These are phyloP conservation scores for Narcine bancroftii DNA, from an alignment of 2,113 vertebrate species.

Conservation along the genomic window DNA sequence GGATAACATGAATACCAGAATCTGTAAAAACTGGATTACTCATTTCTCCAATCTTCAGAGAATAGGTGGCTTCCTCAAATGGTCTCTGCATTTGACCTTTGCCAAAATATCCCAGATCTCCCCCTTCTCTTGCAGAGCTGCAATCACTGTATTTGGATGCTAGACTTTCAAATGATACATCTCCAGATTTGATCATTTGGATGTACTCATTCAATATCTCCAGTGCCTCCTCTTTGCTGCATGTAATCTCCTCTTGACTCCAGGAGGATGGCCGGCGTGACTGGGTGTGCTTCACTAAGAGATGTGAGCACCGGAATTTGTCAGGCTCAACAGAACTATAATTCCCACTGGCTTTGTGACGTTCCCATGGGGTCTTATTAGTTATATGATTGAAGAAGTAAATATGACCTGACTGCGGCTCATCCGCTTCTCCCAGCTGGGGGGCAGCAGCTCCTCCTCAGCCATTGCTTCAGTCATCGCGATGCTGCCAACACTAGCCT, in stretches of 20 bases:
- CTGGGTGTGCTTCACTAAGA: constrained; percentile 88
- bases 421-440: too few relatives aligned
- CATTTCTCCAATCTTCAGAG: constrained; percentile 87
- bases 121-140: constrained; percentile 85
- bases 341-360: constrained; percentile 51
- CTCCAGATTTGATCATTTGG: constrained; percentile 87
- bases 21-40: constrained; percentile 92
- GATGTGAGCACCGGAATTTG: constrained; percentile 83
- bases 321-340: constrained; percentile 65
- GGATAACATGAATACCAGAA: constrained; percentile 92
- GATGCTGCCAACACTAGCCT: too few relatives aligned
- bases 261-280: constrained; percentile 84
- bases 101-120: constrained; percentile 81
- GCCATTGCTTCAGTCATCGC: too few relatives aligned
- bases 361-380: constrained; percentile 91
- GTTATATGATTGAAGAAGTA: constrained; percentile 91
- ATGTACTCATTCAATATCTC: constrained; percentile 87
- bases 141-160: constrained; percentile 94
- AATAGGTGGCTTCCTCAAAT: constrained; percentile 88
- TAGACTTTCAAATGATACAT: constrained; percentile 79
- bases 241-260: constrained; percentile 84
- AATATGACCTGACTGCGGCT: constrained; percentile 74
- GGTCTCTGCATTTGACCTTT: constrained; percentile 82
- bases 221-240: constrained; percentile 83
- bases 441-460: too few relatives aligned